Base-by-base conservation (phyloP, 2,797 vertebrate genomes). In the Anguilla obscura region DNA sequence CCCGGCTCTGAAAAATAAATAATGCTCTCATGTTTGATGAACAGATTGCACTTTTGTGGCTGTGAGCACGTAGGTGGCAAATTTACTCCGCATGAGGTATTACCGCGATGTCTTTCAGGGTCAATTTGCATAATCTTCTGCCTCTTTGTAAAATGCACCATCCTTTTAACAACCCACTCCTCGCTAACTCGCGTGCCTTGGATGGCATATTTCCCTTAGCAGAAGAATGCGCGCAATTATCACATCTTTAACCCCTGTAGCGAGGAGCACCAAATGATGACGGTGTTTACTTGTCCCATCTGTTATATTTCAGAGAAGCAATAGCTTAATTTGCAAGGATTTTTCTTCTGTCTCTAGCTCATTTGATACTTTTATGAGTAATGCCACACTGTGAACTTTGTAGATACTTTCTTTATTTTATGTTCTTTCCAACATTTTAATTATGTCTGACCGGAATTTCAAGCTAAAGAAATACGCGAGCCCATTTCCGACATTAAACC, bases 111-210 rank as follows among this genome's bases (percentile, higher is more conserved):
- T 90, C 91, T 92, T 91, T 91, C 91, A 92, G 79, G 88, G 83
- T 33, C 84, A 36, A 94, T 95, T 94, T 94, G 90, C 92, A 94
- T 94, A 94, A 94, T 90, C 94, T 92, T 89, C 92, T 89, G 90
- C 91, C 91, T 92, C 86, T 92, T 92, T 91, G 90, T 91, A 90
- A 90, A 86, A 80, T 80, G 91, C 90, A 88, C 93, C 85, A 79
- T 86, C 86, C 88, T 90, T 82, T 89, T 89, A 89, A 87, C 86
- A 84, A 89, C 83, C 87, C 89, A 89, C 88, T 87, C 71, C 24
- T 89, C 69, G 74, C 86, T 86, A 85, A 91, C 90, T 86, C 50
- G 0, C 0, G 0, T 90, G 91, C 87, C 88, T 82, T 21, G 0
- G 82, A 89, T 91, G 79, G 56, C 27, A 56, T 36, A 90, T 84